These are phyloP conservation scores for Drosophila miranda DNA, from an alignment of 1,140 invertebrate genomes.

Conservation along the genomic window DNA sequence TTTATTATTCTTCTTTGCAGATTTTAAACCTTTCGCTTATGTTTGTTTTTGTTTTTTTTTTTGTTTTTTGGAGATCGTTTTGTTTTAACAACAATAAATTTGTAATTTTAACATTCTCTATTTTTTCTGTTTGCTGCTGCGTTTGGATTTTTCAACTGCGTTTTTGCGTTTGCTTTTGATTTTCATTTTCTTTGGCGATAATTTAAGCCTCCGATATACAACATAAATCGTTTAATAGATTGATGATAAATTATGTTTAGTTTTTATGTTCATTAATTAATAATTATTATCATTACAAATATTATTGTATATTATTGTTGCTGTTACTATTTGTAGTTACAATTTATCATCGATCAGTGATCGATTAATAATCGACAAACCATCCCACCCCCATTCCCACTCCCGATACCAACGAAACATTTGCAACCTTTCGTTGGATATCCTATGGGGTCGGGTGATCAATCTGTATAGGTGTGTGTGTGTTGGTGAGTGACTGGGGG, in stretches of 20 bases:
- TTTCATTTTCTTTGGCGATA: slow-evolving; percentile 79
- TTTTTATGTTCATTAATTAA: slow-evolving; percentile 25
- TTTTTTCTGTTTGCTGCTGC: slow-evolving; percentile 36
- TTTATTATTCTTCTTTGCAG: slow-evolving; percentile 38
- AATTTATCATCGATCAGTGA: slow-evolving; percentile 30
- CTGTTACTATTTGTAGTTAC: slow-evolving; percentile 47
- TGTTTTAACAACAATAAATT: slow-evolving; percentile 29
- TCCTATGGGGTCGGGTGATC: slow-evolving; percentile 10
- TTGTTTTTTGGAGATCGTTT: slow-evolving; percentile 69
- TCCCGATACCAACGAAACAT: slow-evolving; percentile 53
- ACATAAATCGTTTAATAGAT: slow-evolving; percentile 71
- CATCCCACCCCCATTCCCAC: slow-evolving; percentile 1
- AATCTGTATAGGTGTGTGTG: slow-evolving; percentile 2
- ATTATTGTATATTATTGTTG: slow-evolving; percentile 57
- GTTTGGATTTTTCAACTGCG: slow-evolving; percentile 47
- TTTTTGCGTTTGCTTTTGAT: slow-evolving; percentile 42
- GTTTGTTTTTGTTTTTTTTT: slow-evolving; percentile 34
- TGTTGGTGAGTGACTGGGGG: slow-evolving; percentile 29
- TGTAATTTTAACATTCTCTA: slow-evolving; percentile 10
- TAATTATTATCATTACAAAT: slow-evolving; percentile 39
- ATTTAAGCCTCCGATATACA: slow-evolving; percentile 82
- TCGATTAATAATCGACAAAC: no score
- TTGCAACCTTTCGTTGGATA: slow-evolving; percentile 57
- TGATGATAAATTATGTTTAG: slow-evolving; percentile 73
- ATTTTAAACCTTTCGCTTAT: slow-evolving; percentile 48